A percentile compares a stretch with the other conserved stretches of the same genome.
These are phyloP conservation scores for Dryococelus australis DNA, from an alignment of 2,888 invertebrate genomes.

Conservation along the genomic window DNA sequence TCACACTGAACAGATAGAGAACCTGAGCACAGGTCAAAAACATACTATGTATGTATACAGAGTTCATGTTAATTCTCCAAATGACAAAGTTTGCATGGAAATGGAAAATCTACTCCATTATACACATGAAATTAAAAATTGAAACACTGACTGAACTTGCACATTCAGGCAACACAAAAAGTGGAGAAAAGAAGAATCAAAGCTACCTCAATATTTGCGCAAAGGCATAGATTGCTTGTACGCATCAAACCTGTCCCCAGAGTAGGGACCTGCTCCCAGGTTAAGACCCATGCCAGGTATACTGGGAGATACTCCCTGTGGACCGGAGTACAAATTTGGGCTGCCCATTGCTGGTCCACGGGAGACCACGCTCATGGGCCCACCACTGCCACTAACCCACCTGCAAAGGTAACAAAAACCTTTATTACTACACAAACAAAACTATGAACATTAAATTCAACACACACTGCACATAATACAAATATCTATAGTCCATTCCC, in stretches of 20 bases:
- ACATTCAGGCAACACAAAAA: background rate
- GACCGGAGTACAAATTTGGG: constrained; percentile 38
- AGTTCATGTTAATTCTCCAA: no score
- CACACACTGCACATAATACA: no score
- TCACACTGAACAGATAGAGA: no score
- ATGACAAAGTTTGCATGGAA: background rate
- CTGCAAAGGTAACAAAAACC: constrained; percentile 32
- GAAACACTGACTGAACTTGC: background rate
- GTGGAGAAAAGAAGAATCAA: background rate
- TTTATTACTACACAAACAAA: no score
- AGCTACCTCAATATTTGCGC: constrained; percentile 39
- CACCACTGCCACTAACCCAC: constrained; percentile 39
- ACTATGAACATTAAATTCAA: no score
- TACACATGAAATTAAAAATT: no score
- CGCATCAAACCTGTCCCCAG: constrained; percentile 42
- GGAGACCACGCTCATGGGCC: constrained; percentile 36
- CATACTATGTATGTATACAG: no score
- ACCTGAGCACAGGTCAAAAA: no score
- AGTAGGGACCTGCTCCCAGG: constrained; percentile 39
- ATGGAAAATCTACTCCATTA: no score
- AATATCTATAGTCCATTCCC: no score
- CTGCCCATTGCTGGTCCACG: constrained; percentile 41
- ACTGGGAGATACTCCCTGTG: constrained; percentile 38
- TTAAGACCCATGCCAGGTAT: constrained; percentile 40
- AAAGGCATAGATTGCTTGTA: constrained; percentile 42